Base-by-base conservation (phyloP, 2,888 invertebrate species). In the Idaea biselata region DNA sequence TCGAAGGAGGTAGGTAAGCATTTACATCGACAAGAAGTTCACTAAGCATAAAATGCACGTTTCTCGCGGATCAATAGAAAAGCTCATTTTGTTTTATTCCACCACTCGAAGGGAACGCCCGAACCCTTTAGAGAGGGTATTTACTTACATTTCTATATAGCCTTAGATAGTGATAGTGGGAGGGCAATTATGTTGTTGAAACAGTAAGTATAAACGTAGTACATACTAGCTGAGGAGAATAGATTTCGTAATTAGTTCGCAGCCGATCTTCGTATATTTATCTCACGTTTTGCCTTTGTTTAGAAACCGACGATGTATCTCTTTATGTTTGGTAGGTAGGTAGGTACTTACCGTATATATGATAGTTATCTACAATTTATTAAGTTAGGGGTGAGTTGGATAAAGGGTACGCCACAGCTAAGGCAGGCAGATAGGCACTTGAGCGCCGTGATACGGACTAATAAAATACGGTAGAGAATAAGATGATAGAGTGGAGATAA, bases 31-130 rank as follows among this genome's bases (percentile, higher is more conserved):
- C 58, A 65, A 71, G 67, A 80, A 76, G 75, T 80, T 79, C 76
- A 72, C 75, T 77, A 77, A 80, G 80, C 77, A 82, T 81, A 82
- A 83, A 83, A 78, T 83, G 84, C 83, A 85, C 79, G 78, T 76
- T 81, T 68, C 77, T 73, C 76, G 74, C 70, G 82, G 83, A 87
- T 84, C 83, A 83, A 86, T 84, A 83, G 80, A 78, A 82, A 82
- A 84, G 79, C 86, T 87, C 88, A 87, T 89, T 89, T 87, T 84
- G 87, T 88, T 88, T 86, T 88, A 88, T 88, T 86, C 77, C 71
- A 76, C 78, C 80, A 81, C 85, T 84, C 79, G 76, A 79, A 80
- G 79, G 79, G 79, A 81, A 82, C 82, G 80, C 82, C 80, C 79
- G 78, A 85, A 87, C 88, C 88, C 87, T 89, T 88, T 87, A 79